Evolutionary conservation across 2,888 invertebrate species (phyloP).

Genomic region (Pediacus dermestoides): DNA sequence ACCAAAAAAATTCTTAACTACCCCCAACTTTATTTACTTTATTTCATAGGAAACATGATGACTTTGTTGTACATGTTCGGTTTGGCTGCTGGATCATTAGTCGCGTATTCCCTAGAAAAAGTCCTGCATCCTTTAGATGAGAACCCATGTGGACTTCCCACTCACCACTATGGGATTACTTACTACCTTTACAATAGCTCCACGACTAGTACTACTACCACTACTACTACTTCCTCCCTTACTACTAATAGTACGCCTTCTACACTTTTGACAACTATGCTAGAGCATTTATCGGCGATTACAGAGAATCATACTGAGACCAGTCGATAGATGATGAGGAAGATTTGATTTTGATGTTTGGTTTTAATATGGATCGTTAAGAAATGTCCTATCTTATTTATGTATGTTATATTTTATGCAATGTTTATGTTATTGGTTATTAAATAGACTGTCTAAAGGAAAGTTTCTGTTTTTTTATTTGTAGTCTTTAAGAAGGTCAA

Average conservation of each 20-base stretch:
- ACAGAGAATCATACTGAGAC: conserved; percentile 21
- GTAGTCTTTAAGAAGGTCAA: too few relatives aligned
- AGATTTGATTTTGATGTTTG: too few relatives aligned
- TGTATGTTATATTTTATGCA: too few relatives aligned
- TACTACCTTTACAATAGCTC: conserved; percentile 15
- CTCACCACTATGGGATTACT: conserved; percentile 19
- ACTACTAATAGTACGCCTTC: conserved; percentile 10
- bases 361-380: too few relatives aligned
- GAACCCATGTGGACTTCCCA: conserved; percentile 33
- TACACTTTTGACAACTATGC: conserved; percentile 20
- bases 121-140: conserved; percentile 44
- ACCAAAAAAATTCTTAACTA: neutral
- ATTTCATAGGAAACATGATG: conserved; percentile 80
- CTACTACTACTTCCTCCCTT: conserved; percentile 12
- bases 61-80: conserved; percentile 88
- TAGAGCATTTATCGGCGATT: conserved; percentile 20
- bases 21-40: neutral
- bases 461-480: too few relatives aligned
- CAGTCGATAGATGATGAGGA: too few relatives aligned
- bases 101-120: conserved; percentile 70
- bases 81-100: conserved; percentile 75
- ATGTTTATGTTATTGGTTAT: too few relatives aligned
- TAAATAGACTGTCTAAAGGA: too few relatives aligned
- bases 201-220: conserved; percentile 20
- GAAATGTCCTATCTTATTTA: too few relatives aligned